Evolutionary conservation across 1,140 invertebrate species (phyloP), one percentile per base, ranked within the genome.

Genomic region (Trinorchestia longiramus): DNA sequence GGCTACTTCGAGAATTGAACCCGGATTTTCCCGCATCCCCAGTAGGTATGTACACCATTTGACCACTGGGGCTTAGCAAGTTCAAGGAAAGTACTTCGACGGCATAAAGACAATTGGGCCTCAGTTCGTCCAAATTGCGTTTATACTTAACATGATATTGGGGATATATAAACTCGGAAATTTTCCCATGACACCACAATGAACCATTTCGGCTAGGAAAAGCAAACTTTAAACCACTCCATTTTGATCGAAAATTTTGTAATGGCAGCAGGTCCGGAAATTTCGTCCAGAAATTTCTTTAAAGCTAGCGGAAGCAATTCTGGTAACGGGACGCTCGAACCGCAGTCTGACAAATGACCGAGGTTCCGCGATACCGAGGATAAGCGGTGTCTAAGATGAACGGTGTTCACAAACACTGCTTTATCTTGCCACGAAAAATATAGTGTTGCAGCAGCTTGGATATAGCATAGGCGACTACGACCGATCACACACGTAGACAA

Each of bases 321-420:
- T 94, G 92, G 92, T 94, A 94, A 94, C 92, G 43, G 92, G 92
- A 90, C 92, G 92, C 44, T 43, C 43, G 43, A n/a, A n/a, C 92
- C 92, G 6, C 92, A 94, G 92, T 43, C 92, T 94, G 92, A 94
- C 92, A 94, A 94, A 94, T 94, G 92, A 94, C 92, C 92, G 92
- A 43, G 92, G 92, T 94, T 94, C 92, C 92, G 92, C 92, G 92
- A 94, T 94, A 94, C 92, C 92, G 36, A n/a, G 92, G 92, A 94
- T 94, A 94, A 94, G 92, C 92, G 36, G 92, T 11, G 92, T 94
- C 92, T 94, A 94, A 94, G 92, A 94, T 94, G 92, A 94, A 94
- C 92, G 92, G 92, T 94, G 43, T 94, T 94, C 92, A 94, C 92
- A 45, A 94, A 94, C 92, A 94, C 92, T 94, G 92, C 92, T 94